A percentile compares a stretch with the other conserved stretches of the same genome.
Conservation (phyloP, 2,797 vertebrate species). For the Sorex maritimensis region DNA sequence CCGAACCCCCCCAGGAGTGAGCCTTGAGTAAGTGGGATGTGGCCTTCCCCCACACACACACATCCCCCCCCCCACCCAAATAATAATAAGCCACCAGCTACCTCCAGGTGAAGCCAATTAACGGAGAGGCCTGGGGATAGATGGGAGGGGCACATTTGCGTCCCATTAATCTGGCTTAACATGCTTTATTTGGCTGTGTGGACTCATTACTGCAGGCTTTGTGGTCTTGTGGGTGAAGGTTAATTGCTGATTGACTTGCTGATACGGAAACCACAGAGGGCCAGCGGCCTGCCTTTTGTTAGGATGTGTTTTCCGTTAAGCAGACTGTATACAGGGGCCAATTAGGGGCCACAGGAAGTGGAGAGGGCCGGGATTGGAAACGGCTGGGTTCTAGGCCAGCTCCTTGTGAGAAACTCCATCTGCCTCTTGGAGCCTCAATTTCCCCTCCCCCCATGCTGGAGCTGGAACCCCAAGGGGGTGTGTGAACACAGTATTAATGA, state of each 20-base stretch:
- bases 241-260: slow-evolving; percentile 10
- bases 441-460: background rate
- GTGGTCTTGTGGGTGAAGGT: background rate
- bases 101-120: background rate
- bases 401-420: background rate
- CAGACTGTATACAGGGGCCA: background rate
- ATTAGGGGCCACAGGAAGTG: background rate
- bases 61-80: background rate
- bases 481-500: background rate
- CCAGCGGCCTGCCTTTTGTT: background rate
- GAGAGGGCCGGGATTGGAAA: background rate
- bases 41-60: too few species aligned
- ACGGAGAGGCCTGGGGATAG: background rate
- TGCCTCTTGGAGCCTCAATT: background rate
- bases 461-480: background rate
- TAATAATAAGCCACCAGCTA: slow-evolving; percentile 25
- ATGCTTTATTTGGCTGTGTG: slow-evolving; percentile 3
- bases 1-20: background rate
- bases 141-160: background rate
- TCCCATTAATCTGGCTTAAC: slow-evolving; percentile 36
- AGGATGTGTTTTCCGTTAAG: background rate
- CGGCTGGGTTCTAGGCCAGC: background rate
- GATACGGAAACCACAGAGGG: background rate
- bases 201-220: background rate
- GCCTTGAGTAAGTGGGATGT: too few species aligned